These are phyloP conservation scores for Gavialis gangeticus DNA, from an alignment of 2,113 vertebrate genomes.

Conservation along the genomic window DNA sequence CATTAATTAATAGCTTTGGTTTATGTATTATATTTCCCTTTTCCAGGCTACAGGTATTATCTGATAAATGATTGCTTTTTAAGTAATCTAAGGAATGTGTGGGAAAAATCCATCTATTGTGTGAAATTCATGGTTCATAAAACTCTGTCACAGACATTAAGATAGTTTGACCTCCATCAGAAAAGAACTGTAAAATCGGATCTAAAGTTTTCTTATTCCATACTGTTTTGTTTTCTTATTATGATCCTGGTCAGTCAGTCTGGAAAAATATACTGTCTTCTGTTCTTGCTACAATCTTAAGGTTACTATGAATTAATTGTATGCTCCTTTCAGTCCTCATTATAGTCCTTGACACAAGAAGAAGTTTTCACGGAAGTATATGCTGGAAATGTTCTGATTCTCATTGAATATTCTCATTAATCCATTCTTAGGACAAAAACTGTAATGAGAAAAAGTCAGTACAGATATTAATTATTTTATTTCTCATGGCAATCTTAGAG, in stretches of 20 bases:
- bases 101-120: background rate
- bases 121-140: slow-evolving; percentile 5
- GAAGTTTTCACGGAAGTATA: slow-evolving; percentile 43
- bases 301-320: slow-evolving; percentile 53
- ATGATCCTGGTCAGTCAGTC: background rate
- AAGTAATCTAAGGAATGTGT: background rate
- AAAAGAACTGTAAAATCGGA: background rate
- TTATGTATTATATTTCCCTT: background rate
- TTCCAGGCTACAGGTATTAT: background rate
- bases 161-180: background rate
- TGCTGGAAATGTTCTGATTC: slow-evolving; percentile 24
- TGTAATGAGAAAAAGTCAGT: slow-evolving; percentile 49
- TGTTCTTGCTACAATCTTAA: background rate
- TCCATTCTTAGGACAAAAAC: slow-evolving; percentile 59
- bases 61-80: background rate
- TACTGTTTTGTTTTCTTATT: background rate
- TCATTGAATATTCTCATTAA: slow-evolving; percentile 73
- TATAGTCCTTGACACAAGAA: slow-evolving; percentile 56
- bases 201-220: background rate
- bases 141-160: background rate
- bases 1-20: background rate
- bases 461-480: slow-evolving; percentile 64
- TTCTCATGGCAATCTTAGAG: slow-evolving; percentile 55
- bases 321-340: slow-evolving; percentile 56
- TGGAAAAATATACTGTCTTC: slow-evolving; percentile 9